phyloP scores from a whole-genome alignment of 2,113 vertebrate species.

The Marmota monax region DNA sequence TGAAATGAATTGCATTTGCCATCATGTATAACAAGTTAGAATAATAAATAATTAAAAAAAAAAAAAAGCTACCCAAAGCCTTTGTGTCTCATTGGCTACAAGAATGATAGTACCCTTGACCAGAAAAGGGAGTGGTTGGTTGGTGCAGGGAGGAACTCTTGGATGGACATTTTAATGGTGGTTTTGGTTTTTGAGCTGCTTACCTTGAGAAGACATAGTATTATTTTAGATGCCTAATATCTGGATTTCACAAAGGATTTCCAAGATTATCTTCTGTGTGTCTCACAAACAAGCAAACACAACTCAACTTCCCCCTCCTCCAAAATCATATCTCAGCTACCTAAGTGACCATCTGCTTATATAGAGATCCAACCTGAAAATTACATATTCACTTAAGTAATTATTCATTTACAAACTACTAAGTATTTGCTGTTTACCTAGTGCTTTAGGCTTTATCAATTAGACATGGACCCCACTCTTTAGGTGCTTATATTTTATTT shows the following conservation, averaged over 20 bases:
- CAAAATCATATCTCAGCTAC: background rate
- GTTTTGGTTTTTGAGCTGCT: conserved; percentile 37
- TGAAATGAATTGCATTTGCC: too few relatives aligned
- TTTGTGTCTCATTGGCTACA: background rate
- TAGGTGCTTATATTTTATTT: background rate
- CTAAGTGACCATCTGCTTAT: background rate
- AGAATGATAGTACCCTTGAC: background rate
- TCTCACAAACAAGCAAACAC: background rate
- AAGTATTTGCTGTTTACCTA: background rate
- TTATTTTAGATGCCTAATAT: conserved; percentile 52
- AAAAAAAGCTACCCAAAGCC: background rate
- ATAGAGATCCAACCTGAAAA: background rate
- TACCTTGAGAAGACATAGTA: background rate
- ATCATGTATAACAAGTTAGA: too few relatives aligned
- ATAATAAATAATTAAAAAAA: too few relatives aligned
- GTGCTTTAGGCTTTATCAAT: background rate
- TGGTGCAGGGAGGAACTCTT: background rate
- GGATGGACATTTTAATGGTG: background rate
- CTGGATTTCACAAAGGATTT: background rate
- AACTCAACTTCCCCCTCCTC: background rate
- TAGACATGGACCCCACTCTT: background rate
- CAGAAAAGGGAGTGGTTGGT: background rate
- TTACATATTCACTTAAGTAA: background rate
- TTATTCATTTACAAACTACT: background rate
- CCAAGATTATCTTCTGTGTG: background rate